Evolutionary conservation across 2,888 invertebrate genomes (phyloP).

Genomic region (Branchipolynoe longqiensis): DNA sequence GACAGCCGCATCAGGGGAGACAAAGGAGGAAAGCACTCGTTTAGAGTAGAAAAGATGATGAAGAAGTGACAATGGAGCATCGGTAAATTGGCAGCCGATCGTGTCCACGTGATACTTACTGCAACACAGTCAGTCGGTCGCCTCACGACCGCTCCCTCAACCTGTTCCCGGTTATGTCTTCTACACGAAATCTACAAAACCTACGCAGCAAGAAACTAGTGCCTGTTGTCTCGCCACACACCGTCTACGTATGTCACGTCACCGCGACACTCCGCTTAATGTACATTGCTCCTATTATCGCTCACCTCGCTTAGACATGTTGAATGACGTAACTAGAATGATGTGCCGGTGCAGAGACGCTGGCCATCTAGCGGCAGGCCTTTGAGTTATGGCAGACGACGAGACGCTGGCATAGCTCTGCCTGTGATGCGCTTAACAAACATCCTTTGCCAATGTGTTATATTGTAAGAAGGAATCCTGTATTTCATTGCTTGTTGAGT

Average conservation of each 20-base stretch:
- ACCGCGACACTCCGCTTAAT: not conserved
- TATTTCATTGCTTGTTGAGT: not conserved
- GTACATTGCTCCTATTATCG: not conserved
- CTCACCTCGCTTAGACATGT: conserved; percentile 20
- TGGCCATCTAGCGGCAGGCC: not conserved
- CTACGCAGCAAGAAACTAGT: conserved; percentile 41
- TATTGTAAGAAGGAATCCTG: not conserved
- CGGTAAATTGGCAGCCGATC: no score
- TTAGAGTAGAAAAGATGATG: not conserved
- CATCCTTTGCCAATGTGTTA: not conserved
- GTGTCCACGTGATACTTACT: no score
- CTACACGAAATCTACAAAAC: conserved; percentile 5
- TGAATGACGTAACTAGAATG: conserved; percentile 25
- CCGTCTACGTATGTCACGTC: not conserved
- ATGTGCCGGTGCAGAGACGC: not conserved
- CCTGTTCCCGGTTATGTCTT: not conserved
- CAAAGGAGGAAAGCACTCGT: no score
- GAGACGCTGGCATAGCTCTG: not conserved
- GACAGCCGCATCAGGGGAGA: no score
- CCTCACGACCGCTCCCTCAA: not conserved
- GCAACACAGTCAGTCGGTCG: no score
- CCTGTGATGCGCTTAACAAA: conserved; percentile 13
- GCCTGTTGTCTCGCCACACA: conserved; percentile 34
- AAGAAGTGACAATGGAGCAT: not conserved
- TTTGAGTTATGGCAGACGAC: not conserved